Base-by-base conservation (phyloP, 2,888 invertebrate species). In the Perizoma affinitatum region DNA sequence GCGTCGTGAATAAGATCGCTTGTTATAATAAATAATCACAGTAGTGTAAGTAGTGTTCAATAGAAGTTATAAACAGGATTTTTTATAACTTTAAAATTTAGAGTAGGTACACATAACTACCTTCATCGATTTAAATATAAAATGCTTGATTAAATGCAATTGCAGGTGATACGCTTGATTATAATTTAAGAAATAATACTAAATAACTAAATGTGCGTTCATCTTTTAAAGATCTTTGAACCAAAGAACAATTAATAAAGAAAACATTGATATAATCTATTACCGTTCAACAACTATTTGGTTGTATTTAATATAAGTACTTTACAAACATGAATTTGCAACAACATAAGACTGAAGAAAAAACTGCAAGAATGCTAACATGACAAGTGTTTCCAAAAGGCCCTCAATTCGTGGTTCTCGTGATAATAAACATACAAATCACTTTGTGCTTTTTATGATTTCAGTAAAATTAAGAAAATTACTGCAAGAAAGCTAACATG, bases 81-180 rank as follows among this genome's bases (percentile, higher is more conserved):
- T 33, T 53, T 46, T 35, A n/a, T 10, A 33, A 33, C 22, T 40
- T 42, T 41, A 35, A 51, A 50, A 10, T 58, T 53, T 48, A 35
- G 5, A 54, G 34, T 22, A 22, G 22, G 22, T 22, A 22, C 22
- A 22, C 22, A 22, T 22, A 22, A 22, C 22, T 22, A 22, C 22
- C 22, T 22, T 22, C 45, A 58, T 46, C 41, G 45, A 47, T 44
- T 45, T 48, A 47, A 41, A 40, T 33, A 55, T 43, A 52, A 58
- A 63, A 63, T 63, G 63, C 63, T 52, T 22, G 44, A 42, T 49
- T 63, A 63, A 63, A 63, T 63, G 63, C 63, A 58, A 53, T 36
- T 61, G 47, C 51, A 50, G 41, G 43, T 58, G 10, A 43, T 11
- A 11, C 5, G 43, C 6, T 43, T 41, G n/a, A 41, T 41, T 41